Base-by-base conservation (phyloP, 1,140 invertebrate species). In the Platyura marginata region DNA sequence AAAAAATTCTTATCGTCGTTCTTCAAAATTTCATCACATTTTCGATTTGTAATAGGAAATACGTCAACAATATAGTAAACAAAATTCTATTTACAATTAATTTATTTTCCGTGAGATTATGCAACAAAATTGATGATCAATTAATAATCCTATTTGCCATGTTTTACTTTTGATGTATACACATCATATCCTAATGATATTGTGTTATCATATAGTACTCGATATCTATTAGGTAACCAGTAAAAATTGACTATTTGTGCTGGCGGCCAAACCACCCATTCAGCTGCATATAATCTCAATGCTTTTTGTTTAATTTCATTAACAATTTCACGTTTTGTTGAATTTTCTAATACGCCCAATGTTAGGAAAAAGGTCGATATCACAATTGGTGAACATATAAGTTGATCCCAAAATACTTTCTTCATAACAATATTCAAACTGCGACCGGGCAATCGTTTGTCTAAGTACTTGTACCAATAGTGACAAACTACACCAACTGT, bases 161-260 rank as follows among this genome's bases (percentile, higher is more conserved):
- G 73, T 61, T 85, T 89, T n/a, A 94, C 79, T 61, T 86, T 77
- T 20, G 88, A 91, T n/a, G 85, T 89, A 55, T 90, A 93, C 35
- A 86, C 64, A 61, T 95, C 89, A 66, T 91, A 93, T 9, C 85
- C 81, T 53, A 94, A 66, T 20, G 86, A 91, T 55, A 94, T 80
- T 6, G 75, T 75, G 61, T 86, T 94, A 56, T 94, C 90, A 63
- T 90, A 94, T 10, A 93, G 64, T 18, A 94, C 84, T 53, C 90
- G 68, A 59, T 77, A 95, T 53, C 68, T 74, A 3, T 76, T 77
- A 16, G 88, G 85, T 47, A 95, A 59, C 51, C 85, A 75, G 57
- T 81, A 89, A 64, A 95, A 95, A 62, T 93, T 94, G 15, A 89
- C 43, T n/a, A 84, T 61, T 59, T 89, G 85, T 50, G 81, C 81